Conservation (phyloP, 2,797 vertebrate genomes). For the Erithacus rubecula region DNA sequence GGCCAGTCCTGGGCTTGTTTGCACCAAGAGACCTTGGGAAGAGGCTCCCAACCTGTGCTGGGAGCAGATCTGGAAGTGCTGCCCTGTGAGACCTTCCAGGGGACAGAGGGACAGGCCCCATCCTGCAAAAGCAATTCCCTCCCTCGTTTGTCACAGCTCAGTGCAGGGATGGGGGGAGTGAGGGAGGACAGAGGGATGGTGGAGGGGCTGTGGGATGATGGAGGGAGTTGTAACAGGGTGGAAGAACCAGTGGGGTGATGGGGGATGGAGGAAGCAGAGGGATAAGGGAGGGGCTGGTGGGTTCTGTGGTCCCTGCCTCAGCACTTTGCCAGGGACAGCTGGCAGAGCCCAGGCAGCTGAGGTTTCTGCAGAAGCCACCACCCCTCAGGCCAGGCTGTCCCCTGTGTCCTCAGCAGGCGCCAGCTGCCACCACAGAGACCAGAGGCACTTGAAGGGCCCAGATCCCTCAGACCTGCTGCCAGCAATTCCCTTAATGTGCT, state of each 20-base stretch:
- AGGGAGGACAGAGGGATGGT: neutral
- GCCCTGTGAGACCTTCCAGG: neutral
- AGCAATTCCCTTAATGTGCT: neutral
- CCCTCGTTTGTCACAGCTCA: neutral
- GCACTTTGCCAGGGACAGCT: no score
- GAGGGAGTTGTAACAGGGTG: neutral
- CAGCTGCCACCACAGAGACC: neutral
- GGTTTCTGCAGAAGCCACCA: neutral
- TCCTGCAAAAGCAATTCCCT: neutral
- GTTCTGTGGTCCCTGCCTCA: neutral
- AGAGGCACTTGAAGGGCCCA: neutral
- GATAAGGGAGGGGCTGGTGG: rapidly evolving
- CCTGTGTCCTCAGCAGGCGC: neutral
- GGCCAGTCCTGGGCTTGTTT: neutral
- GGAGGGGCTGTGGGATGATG: neutral
- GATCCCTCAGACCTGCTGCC: rapidly evolving
- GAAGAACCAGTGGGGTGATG: no score
- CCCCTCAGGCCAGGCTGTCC: neutral
- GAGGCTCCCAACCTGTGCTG: neutral
- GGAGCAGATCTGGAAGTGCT: neutral
- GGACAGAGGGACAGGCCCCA: neutral
- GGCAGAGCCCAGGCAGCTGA: neutral
- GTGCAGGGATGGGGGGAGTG: neutral
- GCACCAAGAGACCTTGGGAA: neutral
- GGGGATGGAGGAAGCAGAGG: neutral